Conservation (phyloP, 2,797 vertebrate species). For the Sciaenops ocellatus region DNA sequence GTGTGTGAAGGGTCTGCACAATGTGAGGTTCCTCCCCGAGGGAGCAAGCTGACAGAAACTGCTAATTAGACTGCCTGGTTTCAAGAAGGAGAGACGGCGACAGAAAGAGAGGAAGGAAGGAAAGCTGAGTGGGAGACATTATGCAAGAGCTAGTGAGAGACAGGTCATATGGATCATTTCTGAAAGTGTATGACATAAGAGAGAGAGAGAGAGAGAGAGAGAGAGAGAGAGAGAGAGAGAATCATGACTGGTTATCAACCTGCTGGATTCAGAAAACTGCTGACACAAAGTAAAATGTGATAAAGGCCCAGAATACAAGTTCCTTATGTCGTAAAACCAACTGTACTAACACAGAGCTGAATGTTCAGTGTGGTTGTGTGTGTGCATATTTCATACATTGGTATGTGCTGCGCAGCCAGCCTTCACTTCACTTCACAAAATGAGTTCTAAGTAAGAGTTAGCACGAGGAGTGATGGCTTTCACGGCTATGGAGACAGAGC, state of each 20-base stretch:
- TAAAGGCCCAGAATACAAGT: not conserved
- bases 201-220: not conserved
- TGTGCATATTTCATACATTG: not conserved
- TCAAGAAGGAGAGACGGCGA: constrained; percentile 36
- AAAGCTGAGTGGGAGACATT: constrained; percentile 21
- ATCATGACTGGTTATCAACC: constrained; percentile 23
- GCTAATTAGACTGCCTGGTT: constrained; percentile 71
- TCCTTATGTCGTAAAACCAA: not conserved
- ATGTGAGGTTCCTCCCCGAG: constrained; percentile 43
- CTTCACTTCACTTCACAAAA: not conserved
- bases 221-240: not conserved
- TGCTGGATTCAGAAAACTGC: not conserved
- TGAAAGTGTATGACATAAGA: constrained; percentile 1
- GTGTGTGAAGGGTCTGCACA: constrained; percentile 15
- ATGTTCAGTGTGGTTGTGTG: not conserved
- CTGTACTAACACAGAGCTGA: not conserved
- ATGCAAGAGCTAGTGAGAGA: constrained; percentile 22
- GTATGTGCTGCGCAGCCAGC: not conserved
- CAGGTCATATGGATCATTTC: constrained; percentile 22
- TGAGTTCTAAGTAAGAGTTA: not conserved
- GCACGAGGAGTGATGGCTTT: not conserved
- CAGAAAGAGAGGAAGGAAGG: constrained; percentile 14
- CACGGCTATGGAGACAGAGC: not conserved
- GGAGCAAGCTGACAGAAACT: constrained; percentile 61
- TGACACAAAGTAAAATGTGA: not conserved